Conservation (phyloP, 2,113 vertebrate species). For the Ceyx cyanopectus region DNA sequence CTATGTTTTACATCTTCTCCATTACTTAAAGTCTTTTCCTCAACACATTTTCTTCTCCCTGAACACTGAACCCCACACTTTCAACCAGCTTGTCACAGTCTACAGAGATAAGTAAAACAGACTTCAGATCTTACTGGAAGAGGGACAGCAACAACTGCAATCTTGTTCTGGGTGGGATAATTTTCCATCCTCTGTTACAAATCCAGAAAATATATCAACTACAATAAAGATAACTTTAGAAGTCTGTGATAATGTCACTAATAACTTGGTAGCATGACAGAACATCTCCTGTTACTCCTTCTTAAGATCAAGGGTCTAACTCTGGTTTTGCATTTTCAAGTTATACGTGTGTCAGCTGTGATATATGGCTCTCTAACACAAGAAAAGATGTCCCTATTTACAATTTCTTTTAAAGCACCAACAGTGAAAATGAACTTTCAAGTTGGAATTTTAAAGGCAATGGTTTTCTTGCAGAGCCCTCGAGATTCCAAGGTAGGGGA, state of each 20-base stretch:
- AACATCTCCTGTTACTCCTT: background rate
- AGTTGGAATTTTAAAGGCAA: slow-evolving; percentile 27
- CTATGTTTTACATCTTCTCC: slow-evolving; percentile 46
- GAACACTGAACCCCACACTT: slow-evolving; percentile 24
- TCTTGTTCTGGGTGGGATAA: slow-evolving; percentile 9
- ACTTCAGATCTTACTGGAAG: slow-evolving; percentile 30
- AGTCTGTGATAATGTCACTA: background rate
- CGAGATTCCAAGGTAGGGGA: background rate
- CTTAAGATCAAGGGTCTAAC: background rate
- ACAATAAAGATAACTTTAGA: background rate
- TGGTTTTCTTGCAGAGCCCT: background rate
- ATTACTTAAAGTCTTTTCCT: slow-evolving; percentile 37
- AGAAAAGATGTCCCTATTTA: background rate
- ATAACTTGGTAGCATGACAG: background rate
- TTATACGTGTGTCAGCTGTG: background rate
- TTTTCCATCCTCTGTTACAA: background rate
- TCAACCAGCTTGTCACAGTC: slow-evolving; percentile 43
- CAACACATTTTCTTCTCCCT: slow-evolving; percentile 16
- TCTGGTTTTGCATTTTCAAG: background rate
- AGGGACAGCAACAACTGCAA: background rate
- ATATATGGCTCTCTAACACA: background rate
- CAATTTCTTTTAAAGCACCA: slow-evolving; percentile 11
- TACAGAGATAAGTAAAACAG: slow-evolving; percentile 36
- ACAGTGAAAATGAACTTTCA: background rate
- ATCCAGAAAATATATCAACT: background rate